Evolutionary conservation across 2,888 invertebrate genomes (phyloP), one percentile per base, ranked within the genome.

Genomic region (Xestobium rufovillosum): DNA sequence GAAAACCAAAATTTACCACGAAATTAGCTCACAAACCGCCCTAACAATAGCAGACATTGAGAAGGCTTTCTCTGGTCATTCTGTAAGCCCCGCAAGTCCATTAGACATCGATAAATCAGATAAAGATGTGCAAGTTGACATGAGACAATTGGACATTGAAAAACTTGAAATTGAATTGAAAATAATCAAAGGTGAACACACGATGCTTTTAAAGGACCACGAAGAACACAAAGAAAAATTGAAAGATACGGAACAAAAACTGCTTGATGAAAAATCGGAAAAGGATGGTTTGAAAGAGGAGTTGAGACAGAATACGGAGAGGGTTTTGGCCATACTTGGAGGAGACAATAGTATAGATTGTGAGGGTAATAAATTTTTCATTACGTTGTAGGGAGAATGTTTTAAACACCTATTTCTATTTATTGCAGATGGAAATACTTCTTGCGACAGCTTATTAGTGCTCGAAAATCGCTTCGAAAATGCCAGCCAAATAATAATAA

Each of bases 1-100:
- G 17, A 75, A 73, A 56, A 79, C 82, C 1, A 72, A 78, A 53
- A 88, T 89, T 47, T 88, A 84, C 60, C 86, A 87, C 48, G 89
- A 89, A 63, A 82, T 75, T 19, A 72, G 76, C 31, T 73, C 77
- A 9, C 89, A 89, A 61, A 89, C 89, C 1, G 82, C 81, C 14
- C 63, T 89, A 33, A 75, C 83, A 1, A 76, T 79, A 35, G 63
- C 67, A 2, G 88, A 88, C 54, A 70, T 88, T 14, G 82, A 83
- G 45, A 76, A 78, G 11, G 80, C 80, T 3, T 66, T 87, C 34
- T 73, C 76, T 1, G 85, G 85, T 1, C 62, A 75, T 2, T 57
- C 61, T 4, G 49, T 53, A 15, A 48, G 51, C 38, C 64, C 63
- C 1, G 46, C 51, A 26, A 48, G 51, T 38, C 64, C 63, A 1